Conservation (phyloP, 1,140 invertebrate genomes). For the Hylaeus anthracinus region DNA sequence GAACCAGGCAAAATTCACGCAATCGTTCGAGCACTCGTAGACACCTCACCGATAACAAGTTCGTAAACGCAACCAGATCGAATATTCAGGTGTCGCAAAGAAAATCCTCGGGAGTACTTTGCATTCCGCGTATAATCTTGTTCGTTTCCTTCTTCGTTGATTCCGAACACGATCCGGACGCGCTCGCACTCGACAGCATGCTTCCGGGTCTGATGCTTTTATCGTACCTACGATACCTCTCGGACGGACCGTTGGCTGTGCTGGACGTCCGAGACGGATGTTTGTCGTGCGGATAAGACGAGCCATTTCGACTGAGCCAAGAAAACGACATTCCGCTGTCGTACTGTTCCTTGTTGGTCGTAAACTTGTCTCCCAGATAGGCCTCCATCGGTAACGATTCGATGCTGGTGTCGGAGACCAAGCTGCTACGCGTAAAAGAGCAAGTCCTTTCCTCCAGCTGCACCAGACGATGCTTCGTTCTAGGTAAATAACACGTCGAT, state of each 20-base stretch:
- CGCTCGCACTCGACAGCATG: not conserved
- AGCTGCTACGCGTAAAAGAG: not conserved
- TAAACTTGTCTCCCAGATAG: not conserved
- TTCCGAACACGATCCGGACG: not conserved
- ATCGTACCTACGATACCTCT: not conserved
- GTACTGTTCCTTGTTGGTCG: not conserved
- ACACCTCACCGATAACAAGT: not conserved
- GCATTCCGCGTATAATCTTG: conserved; percentile 52
- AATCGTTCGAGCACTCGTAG: not conserved
- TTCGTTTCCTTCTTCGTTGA: conserved; percentile 2
- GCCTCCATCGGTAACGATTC: not conserved
- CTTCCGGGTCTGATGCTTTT: not conserved
- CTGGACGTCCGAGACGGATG: too few relatives aligned
- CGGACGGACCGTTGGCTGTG: not conserved
- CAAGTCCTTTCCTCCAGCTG: not conserved
- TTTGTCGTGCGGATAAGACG: too few relatives aligned
- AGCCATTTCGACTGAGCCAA: not conserved
- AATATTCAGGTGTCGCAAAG: conserved; percentile 58
- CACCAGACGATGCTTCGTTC: not conserved
- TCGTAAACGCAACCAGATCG: not conserved
- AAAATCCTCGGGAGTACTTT: conserved; percentile 65
- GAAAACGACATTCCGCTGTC: conserved; percentile 12
- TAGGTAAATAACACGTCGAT: not conserved
- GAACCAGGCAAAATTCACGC: too few relatives aligned
- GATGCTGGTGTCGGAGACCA: not conserved